phyloP scores from a whole-genome alignment of 2,888 invertebrate genomes.

The Nomada lathburiana region DNA sequence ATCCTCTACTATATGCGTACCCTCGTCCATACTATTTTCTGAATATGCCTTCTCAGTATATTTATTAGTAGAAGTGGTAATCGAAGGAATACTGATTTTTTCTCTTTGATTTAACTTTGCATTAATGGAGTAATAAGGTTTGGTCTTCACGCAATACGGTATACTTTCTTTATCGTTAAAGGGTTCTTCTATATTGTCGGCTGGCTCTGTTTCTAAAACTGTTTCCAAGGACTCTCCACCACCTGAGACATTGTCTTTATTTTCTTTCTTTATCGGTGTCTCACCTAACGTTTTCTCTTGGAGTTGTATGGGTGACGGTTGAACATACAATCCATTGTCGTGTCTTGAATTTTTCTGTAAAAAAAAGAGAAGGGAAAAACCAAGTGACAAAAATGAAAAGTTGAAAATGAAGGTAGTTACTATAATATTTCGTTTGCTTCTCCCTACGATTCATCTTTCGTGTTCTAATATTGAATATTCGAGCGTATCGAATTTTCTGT shows the following conservation, averaged over 20 bases:
- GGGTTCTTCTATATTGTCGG: slow-evolving; percentile 75
- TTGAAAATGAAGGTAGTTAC: not conserved
- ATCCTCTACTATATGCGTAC: slow-evolving; percentile 64
- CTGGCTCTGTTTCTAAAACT: slow-evolving; percentile 54
- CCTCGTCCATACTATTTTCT: slow-evolving; percentile 65
- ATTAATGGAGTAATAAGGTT: slow-evolving; percentile 83
- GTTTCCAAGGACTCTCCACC: slow-evolving; percentile 67
- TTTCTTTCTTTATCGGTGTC: slow-evolving; percentile 71
- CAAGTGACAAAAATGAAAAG: not conserved
- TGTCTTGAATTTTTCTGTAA: slow-evolving; percentile 80
- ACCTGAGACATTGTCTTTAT: slow-evolving; percentile 63
- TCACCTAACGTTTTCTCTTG: slow-evolving; percentile 69
- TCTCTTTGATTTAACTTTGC: slow-evolving; percentile 82
- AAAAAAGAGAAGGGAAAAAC: slow-evolving; percentile 36
- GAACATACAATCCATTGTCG: slow-evolving; percentile 76
- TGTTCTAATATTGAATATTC: slow-evolving; percentile 8
- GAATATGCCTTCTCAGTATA: slow-evolving; percentile 66
- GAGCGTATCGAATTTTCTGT: slow-evolving; percentile 41
- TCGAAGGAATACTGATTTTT: slow-evolving; percentile 69
- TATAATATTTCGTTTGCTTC: slow-evolving; percentile 2
- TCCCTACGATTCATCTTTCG: slow-evolving; percentile 3
- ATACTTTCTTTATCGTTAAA: slow-evolving; percentile 78
- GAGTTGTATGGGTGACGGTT: slow-evolving; percentile 61
- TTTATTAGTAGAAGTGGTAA: slow-evolving; percentile 67
- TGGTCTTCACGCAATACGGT: slow-evolving; percentile 82